These are phyloP conservation scores for Lathronympha strigana DNA, from an alignment of 2,888 invertebrate species.

Conservation along the genomic window DNA sequence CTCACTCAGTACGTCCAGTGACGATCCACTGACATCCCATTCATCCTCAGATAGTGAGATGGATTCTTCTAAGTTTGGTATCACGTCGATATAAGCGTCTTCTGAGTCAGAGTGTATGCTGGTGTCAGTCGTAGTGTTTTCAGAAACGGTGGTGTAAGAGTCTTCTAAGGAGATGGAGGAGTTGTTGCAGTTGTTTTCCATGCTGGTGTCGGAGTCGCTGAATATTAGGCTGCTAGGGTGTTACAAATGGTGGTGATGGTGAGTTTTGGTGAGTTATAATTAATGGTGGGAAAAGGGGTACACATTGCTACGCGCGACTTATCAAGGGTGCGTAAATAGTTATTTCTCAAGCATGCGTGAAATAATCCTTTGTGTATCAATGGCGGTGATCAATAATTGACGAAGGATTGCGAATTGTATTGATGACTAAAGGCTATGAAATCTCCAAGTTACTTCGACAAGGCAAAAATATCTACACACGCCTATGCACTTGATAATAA, in stretches of 20 bases:
- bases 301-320: too few relatives aligned
- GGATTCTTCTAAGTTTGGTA: background rate
- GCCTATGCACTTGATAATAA: too few relatives aligned
- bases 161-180: conserved; percentile 13
- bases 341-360: too few relatives aligned
- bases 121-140: conserved; percentile 67
- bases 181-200: conserved; percentile 27
- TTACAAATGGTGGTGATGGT: background rate
- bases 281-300: too few relatives aligned
- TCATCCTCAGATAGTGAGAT: conserved; percentile 42
- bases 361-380: too few relatives aligned
- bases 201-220: conserved; percentile 21
- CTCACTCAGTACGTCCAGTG: conserved; percentile 49
- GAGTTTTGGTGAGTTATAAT: too few relatives aligned
- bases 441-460: too few relatives aligned
- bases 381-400: too few relatives aligned
- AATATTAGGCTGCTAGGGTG: conserved; percentile 21
- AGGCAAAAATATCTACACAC: too few relatives aligned
- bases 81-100: background rate
- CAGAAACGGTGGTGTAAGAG: conserved; percentile 62
- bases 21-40: conserved; percentile 57
- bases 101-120: conserved; percentile 28
- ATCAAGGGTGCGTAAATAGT: too few relatives aligned
- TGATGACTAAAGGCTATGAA: too few relatives aligned
- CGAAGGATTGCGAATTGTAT: too few relatives aligned